Evolutionary conservation across 2,113 vertebrate genomes (phyloP), one percentile per base, ranked within the genome.

Genomic region (Ceuthmochares aereus): DNA sequence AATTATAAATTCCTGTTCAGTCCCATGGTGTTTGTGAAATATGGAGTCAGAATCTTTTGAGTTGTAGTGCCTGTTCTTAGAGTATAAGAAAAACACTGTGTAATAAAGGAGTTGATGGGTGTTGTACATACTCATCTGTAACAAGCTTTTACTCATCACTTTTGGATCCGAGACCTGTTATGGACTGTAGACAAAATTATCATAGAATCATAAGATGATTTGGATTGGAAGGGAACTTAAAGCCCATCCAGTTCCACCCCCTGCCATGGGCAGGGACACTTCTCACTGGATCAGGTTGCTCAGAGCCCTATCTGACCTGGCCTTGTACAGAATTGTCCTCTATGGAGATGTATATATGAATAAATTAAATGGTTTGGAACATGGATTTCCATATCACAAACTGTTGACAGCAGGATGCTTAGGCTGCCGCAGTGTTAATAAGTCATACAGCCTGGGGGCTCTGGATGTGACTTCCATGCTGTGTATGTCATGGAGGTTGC

Each of bases 401-500:
- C 14, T 4, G 0, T 12, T 34, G n/a, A 14, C 37, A 40, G 47
- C 1, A 17, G 47, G 58, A 30, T 54, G 52, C 14, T 83, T 14
- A 10, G 60, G 37, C 64, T 73, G 58, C 30, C 30, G 7, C n/a
- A 9, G 0, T 4, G 0, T 27, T 14, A 18, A 11, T 32, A 18
- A 27, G 40, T 3, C 4, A 20, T 14, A 2, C 4, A 7, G 67
- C 58, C 67, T 17, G 2, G 5, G 47, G 11, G 19, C 40, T 54
- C 62, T 12, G 62, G 47, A 7, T 8, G 4, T 7, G 27, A 16
- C 21, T 47, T 36, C 27, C 52, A 16, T 0, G 0, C 40, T 0
- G 0, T n/a, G 26, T 0, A 1, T 3, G 1, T 26, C 1, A 3
- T 32, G 62, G 34, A 25, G 25, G 8, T n/a, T 42, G 51, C 40